These are phyloP conservation scores for Tauraco hartlaubi DNA, from an alignment of 2,797 vertebrate species.

Conservation along the genomic window DNA sequence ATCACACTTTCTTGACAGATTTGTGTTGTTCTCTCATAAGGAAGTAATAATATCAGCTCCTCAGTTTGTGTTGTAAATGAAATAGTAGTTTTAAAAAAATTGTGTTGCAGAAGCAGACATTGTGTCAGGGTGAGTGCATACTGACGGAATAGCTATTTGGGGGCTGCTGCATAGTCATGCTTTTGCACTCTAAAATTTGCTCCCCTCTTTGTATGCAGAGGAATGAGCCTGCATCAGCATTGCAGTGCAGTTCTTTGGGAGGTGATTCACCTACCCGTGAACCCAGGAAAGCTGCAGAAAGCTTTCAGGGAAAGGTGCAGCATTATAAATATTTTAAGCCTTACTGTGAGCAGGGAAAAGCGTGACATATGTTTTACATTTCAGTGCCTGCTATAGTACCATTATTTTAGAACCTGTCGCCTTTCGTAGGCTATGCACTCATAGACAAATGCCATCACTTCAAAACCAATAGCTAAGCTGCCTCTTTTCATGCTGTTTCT, in stretches of 20 bases:
- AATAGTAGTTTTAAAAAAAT: neutral
- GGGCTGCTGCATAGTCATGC: neutral
- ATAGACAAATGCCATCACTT: conserved; percentile 68
- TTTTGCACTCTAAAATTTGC: neutral
- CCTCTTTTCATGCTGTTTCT: conserved; percentile 47
- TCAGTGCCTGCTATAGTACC: conserved; percentile 49
- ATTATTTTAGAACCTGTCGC: conserved; percentile 67
- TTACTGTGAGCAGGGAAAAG: conserved; percentile 41
- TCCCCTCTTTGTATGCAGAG: neutral
- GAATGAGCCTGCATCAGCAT: neutral
- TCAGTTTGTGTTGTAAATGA: neutral
- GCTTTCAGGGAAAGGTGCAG: conserved; percentile 65
- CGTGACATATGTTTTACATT: conserved; percentile 77
- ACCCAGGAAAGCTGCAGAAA: conserved; percentile 48
- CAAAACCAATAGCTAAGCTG: conserved; percentile 67
- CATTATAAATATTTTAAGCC: conserved; percentile 75
- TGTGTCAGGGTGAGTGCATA: neutral
- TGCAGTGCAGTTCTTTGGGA: neutral
- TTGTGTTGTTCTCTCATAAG: accelerated
- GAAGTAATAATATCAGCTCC: neutral
- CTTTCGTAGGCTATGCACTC: conserved; percentile 33
- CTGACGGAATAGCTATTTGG: neutral
- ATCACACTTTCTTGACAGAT: neutral
- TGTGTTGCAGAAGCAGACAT: neutral
- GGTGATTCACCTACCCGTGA: conserved; percentile 54